phyloP scores from a whole-genome alignment of 2,797 vertebrate genomes.

The Alectoris magna region DNA sequence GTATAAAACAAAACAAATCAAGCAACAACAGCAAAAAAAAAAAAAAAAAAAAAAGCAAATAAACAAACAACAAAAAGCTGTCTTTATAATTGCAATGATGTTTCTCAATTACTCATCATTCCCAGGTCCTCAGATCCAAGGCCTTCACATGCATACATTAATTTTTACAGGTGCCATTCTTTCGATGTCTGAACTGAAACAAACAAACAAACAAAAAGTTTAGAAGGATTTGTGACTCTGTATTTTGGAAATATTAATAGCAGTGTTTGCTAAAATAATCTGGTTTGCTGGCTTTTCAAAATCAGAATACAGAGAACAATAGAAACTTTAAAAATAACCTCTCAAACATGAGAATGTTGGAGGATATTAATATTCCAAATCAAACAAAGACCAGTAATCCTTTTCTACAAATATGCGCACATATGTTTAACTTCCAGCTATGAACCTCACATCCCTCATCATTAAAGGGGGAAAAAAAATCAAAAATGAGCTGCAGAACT shows the following conservation, averaged over 20 bases:
- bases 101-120: background rate
- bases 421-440: background rate
- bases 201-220: background rate
- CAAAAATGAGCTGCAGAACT: background rate
- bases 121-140: background rate
- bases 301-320: background rate
- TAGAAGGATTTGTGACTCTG: background rate
- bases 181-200: background rate
- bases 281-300: background rate
- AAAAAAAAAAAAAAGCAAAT: background rate
- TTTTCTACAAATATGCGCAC: background rate
- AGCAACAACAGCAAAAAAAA: background rate
- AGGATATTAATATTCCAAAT: background rate
- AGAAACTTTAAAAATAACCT: background rate
- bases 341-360: background rate
- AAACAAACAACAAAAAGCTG: background rate
- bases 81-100: background rate
- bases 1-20: background rate
- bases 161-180: background rate
- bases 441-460: background rate
- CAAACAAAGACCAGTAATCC: background rate
- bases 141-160: background rate
- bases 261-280: background rate
- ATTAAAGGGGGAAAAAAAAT: background rate
- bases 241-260: background rate